phyloP scores from a whole-genome alignment of 2,113 vertebrate genomes.

The Bombycilla garrulus region DNA sequence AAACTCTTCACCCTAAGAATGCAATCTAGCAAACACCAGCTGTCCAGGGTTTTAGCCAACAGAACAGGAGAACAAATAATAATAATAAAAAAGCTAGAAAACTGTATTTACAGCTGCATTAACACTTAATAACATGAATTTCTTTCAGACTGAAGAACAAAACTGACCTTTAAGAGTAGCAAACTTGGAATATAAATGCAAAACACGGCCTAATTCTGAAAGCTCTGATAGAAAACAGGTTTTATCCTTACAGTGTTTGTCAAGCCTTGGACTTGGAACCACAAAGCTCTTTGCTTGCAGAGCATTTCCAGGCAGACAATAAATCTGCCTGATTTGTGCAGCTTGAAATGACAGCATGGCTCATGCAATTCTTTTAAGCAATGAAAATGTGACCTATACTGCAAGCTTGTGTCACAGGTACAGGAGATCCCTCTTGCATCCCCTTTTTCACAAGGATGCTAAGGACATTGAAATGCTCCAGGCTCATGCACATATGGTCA shows the following conservation, averaged over 20 bases:
- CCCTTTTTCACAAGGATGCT: neutral
- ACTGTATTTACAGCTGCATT: conserved; percentile 58
- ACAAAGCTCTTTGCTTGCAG: neutral
- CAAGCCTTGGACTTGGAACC: neutral
- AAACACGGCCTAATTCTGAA: neutral
- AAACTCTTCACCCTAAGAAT: conserved; percentile 72
- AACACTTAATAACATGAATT: conserved; percentile 41
- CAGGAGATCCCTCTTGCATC: neutral
- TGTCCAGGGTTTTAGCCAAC: conserved; percentile 56
- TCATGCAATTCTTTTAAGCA: neutral
- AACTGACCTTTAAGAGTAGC: conserved; percentile 25
- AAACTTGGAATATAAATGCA: neutral
- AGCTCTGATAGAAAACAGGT: conserved; percentile 17
- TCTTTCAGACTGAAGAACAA: conserved; percentile 23
- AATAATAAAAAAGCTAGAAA: neutral
- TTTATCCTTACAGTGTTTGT: neutral
- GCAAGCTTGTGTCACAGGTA: conserved; percentile 1
- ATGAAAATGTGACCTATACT: neutral
- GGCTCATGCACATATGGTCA: neutral
- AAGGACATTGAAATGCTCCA: neutral
- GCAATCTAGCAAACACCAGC: conserved; percentile 72
- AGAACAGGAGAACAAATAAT: conserved; percentile 6
- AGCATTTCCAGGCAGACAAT: conserved; percentile 11
- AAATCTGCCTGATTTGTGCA: conserved; percentile 9
- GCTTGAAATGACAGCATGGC: neutral